These are phyloP conservation scores for Geotrypetes seraphini DNA, from an alignment of 2,797 vertebrate species.

Conservation along the genomic window DNA sequence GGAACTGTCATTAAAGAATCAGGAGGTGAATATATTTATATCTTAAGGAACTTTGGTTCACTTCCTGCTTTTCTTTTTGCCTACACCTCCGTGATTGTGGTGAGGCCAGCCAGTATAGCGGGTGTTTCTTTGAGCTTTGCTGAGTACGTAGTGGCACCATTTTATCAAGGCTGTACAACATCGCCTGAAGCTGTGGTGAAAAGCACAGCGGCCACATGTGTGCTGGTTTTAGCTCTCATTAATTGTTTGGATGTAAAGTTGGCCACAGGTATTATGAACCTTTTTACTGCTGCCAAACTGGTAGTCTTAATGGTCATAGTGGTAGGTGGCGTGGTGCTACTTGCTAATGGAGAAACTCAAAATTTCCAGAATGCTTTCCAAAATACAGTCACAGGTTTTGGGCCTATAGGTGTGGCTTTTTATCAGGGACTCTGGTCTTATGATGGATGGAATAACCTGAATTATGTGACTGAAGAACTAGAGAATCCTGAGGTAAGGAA, in stretches of 20 bases:
- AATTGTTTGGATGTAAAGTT: slow-evolving; percentile 71
- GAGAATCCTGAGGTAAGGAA: slow-evolving; percentile 72
- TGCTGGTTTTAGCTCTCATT: slow-evolving; percentile 53
- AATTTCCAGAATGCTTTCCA: slow-evolving; percentile 66
- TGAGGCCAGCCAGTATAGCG: slow-evolving; percentile 61
- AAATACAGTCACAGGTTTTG: slow-evolving; percentile 49
- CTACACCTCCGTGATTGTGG: slow-evolving; percentile 67
- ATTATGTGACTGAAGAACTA: slow-evolving; percentile 73
- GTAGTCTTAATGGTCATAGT: slow-evolving; percentile 60
- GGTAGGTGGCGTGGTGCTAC: slow-evolving; percentile 53
- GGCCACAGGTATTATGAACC: slow-evolving; percentile 56
- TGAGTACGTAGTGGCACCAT: slow-evolving; percentile 57
- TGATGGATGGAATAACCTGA: slow-evolving; percentile 81
- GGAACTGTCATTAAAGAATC: slow-evolving; percentile 75
- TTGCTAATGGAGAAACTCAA: slow-evolving; percentile 42
- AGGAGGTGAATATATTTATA: slow-evolving; percentile 80
- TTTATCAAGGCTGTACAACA: slow-evolving; percentile 63
- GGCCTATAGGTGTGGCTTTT: slow-evolving; percentile 64
- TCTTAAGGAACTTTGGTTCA: slow-evolving; percentile 65
- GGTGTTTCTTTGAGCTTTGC: slow-evolving; percentile 70
- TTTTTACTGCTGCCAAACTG: slow-evolving; percentile 66
- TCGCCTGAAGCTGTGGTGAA: slow-evolving; percentile 48
- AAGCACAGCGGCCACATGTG: slow-evolving; percentile 51
- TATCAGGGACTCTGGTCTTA: slow-evolving; percentile 86
- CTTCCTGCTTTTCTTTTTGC: slow-evolving; percentile 66